Evolutionary conservation across 2,888 invertebrate species (phyloP).

Genomic region (Parnassius orleans): DNA sequence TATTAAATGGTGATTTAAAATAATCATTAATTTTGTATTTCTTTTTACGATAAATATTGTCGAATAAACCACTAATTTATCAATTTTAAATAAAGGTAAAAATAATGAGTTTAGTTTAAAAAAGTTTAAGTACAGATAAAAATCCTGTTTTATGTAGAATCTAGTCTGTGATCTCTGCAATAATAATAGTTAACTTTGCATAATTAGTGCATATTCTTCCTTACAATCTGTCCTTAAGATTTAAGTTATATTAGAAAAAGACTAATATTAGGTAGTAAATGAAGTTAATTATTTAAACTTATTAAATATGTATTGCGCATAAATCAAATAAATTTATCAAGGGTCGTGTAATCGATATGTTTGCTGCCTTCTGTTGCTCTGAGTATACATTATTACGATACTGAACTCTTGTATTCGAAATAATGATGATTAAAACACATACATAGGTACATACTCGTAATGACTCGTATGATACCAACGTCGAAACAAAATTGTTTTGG

Average conservation of each 20-base stretch:
- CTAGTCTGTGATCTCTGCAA: slow-evolving; percentile 79
- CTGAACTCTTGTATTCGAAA: no score
- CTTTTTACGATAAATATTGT: no score
- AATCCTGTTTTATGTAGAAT: slow-evolving; percentile 52
- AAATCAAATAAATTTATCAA: background rate
- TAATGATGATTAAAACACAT: no score
- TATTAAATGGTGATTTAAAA: no score
- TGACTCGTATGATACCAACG: no score
- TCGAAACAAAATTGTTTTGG: no score
- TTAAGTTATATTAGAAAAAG: slow-evolving; percentile 33
- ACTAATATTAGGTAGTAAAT: slow-evolving; percentile 23
- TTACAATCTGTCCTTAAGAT: slow-evolving; percentile 56
- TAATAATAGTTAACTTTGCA: slow-evolving; percentile 41
- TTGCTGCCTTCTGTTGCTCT: background rate
- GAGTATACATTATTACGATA: no score
- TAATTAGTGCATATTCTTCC: slow-evolving; percentile 48
- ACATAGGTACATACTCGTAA: no score
- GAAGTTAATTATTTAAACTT: slow-evolving; percentile 26
- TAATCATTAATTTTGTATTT: no score
- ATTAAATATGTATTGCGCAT: slow-evolving; percentile 7
- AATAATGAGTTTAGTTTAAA: slow-evolving; percentile 13
- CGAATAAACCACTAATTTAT: no score
- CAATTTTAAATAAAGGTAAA: no score
- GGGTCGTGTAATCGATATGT: background rate
- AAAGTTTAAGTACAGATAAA: slow-evolving; percentile 12